A percentile compares a stretch with the other conserved stretches of the same genome.
Evolutionary conservation across 2,113 vertebrate genomes (phyloP).

Genomic region (Sminthopsis crassicaudata): DNA sequence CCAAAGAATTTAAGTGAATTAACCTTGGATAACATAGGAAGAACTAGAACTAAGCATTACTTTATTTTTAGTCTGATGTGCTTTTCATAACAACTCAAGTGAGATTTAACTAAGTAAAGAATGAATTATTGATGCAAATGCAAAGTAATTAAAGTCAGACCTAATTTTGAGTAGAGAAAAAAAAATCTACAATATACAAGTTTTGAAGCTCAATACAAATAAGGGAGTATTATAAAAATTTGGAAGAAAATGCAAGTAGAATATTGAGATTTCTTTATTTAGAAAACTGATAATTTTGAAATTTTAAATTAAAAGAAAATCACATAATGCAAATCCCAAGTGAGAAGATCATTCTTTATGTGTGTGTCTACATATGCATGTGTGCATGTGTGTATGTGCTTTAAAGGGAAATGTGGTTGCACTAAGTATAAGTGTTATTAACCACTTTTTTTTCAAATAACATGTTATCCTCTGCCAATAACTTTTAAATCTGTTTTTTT

Average conservation of each 20-base stretch:
- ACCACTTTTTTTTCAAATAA: slow-evolving; percentile 28
- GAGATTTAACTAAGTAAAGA: background rate
- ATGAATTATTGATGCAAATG: background rate
- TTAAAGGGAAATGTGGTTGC: slow-evolving; percentile 9
- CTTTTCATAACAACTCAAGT: background rate
- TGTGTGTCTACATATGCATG: background rate
- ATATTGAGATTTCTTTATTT: background rate
- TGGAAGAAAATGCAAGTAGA: background rate
- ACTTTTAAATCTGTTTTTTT: background rate
- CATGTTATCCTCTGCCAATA: background rate
- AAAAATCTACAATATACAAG: background rate
- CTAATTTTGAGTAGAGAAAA: background rate
- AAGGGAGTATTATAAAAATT: background rate
- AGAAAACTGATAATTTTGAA: background rate
- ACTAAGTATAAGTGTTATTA: background rate
- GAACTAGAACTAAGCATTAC: background rate
- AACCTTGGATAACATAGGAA: background rate
- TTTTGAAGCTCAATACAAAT: background rate
- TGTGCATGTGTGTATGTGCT: background rate
- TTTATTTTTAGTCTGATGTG: background rate
- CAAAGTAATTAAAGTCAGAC: background rate
- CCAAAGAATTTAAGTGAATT: background rate
- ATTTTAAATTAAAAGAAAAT: background rate
- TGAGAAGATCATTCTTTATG: background rate
- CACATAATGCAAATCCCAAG: background rate